phyloP scores from a whole-genome alignment of 2,888 invertebrate species.

The Gisinianus flammeolus region DNA sequence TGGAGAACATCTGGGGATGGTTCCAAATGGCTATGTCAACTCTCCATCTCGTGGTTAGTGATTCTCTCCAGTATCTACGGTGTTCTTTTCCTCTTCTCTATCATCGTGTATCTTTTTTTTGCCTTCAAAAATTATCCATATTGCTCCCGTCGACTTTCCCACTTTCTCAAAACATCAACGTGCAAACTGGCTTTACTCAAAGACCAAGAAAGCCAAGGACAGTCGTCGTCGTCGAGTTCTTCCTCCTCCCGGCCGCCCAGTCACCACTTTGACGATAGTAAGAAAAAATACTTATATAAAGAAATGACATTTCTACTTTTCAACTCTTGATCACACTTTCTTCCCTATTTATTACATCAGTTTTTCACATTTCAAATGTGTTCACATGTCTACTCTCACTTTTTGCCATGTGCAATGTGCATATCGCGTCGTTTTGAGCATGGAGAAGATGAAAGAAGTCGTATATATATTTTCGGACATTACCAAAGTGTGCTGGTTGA shows the following conservation, averaged over 20 bases:
- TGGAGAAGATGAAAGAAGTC: too few species aligned
- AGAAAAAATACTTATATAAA: background rate
- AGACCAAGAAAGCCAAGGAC: conserved; percentile 3
- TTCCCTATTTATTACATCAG: too few species aligned
- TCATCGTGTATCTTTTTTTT: conserved; percentile 31
- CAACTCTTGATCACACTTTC: too few species aligned
- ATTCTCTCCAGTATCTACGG: conserved; percentile 34
- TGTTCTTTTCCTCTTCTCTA: conserved; percentile 36
- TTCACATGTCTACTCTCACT: too few species aligned
- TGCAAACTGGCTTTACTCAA: conserved; percentile 30
- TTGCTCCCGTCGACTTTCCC: background rate
- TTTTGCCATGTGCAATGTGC: too few species aligned
- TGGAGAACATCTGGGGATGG: background rate
- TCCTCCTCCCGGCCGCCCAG: background rate
- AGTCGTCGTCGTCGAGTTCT: background rate
- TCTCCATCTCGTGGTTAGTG: conserved; percentile 34
- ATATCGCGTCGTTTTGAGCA: too few species aligned
- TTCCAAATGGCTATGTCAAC: conserved; percentile 33
- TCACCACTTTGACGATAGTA: background rate
- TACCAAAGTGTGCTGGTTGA: too few species aligned
- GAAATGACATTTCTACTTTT: too few species aligned
- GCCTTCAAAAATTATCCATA: conserved; percentile 33
- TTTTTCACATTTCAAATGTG: background rate
- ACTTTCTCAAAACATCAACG: conserved; percentile 5
- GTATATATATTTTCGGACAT: too few species aligned